Conservation (phyloP, 2,888 invertebrate genomes). For the Plemyria rubiginata region DNA sequence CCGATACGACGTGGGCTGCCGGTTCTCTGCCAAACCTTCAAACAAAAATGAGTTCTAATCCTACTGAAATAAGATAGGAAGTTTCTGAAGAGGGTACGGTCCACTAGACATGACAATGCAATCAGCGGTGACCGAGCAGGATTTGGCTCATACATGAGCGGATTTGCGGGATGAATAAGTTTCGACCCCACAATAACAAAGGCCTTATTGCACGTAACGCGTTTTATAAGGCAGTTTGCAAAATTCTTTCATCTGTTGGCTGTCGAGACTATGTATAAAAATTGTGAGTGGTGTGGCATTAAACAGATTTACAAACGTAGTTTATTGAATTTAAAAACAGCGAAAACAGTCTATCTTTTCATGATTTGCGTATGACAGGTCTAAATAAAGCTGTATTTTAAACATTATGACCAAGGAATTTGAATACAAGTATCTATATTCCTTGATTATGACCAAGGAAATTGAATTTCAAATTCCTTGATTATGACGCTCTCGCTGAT, state of each 20-base stretch:
- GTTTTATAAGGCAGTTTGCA: conserved; percentile 78
- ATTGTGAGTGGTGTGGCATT: conserved; percentile 27
- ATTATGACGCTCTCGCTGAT: no score
- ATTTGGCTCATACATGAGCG: conserved; percentile 84
- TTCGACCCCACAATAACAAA: conserved; percentile 84
- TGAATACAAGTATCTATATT: no score
- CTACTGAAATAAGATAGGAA: conserved; percentile 41
- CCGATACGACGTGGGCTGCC: conserved; percentile 75
- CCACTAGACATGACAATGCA: conserved; percentile 83
- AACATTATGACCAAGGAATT: no score
- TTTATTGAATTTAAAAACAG: neutral
- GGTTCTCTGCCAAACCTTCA: conserved; percentile 38
- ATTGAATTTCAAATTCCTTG: no score
- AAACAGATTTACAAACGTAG: neutral
- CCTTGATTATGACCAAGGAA: no score
- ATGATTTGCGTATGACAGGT: no score
- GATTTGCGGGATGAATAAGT: conserved; percentile 85
- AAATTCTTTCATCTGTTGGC: conserved; percentile 66
- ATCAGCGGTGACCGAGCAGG: conserved; percentile 84
- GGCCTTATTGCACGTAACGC: conserved; percentile 75
- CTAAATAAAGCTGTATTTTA: no score
- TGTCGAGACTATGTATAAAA: conserved; percentile 43
- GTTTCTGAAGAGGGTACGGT: conserved; percentile 42
- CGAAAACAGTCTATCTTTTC: neutral
- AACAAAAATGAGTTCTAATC: conserved; percentile 32